Evolutionary conservation across 2,797 vertebrate genomes (phyloP), one percentile per base, ranked within the genome.

Genomic region (Huso huso): DNA sequence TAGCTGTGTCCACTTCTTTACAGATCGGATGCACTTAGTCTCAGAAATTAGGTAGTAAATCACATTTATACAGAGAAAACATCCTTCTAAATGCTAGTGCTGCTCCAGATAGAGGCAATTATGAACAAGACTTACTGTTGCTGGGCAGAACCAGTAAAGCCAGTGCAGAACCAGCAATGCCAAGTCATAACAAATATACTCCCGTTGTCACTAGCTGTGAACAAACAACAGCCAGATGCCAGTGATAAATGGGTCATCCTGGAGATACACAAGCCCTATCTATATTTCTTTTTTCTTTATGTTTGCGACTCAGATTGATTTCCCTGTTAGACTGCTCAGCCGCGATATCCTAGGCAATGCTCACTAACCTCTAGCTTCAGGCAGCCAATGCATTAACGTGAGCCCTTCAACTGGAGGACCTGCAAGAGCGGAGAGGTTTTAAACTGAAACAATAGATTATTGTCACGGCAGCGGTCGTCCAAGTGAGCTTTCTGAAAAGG

Each of bases 361-460:
- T 78, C 76, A 67, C 65, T 62, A 66, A 61, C 37, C 69, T 60
- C 70, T 67, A 50, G 66, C 76, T 76, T 74, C 68, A 80, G 82
- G 82, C 79, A 76, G 75, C 81, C 71, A 77, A 86, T 81, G 74
- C 78, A 80, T 85, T 80, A 75, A 2, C 79, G 76, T 74, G 75
- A 78, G 76, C 72, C 79, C 82, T 76, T 65, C 72, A 77, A 73
- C 80, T 78, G 71, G 70, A 70, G 79, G 75, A 77, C 76, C 77
- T 76, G 77, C 72, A 74, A 64, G 73, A 75, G 79, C 73, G 13
- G 62, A 61, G 58, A 70, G 68, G 64, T 80, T 62, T 85, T 87
- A 87, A 84, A 86, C 85, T 81, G 81, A 84, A 87, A 87, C 84
- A 84, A 90, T 87, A 87, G 87, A 89, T 89, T 88, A 88, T 82